Percentiles rank a stretch among this genome's conserved stretches.
These are phyloP conservation scores for Neolamprologus falcicula DNA, from an alignment of 2,113 vertebrate genomes.

Conservation along the genomic window DNA sequence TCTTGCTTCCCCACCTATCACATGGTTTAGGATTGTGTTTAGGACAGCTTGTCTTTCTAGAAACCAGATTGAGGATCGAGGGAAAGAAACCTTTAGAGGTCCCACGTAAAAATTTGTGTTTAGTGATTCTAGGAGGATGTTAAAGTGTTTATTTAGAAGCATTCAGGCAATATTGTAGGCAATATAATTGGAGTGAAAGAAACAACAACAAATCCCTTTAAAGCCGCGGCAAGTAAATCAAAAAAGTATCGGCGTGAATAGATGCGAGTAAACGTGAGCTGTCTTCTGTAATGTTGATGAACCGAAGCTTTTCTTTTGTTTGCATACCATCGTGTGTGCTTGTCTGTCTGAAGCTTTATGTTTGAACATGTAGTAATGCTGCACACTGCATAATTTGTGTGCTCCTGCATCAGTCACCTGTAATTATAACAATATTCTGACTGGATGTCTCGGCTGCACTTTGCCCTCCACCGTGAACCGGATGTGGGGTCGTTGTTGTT, in stretches of 20 bases:
- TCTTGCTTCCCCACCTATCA: not conserved
- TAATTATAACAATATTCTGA: constrained; percentile 20
- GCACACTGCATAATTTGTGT: not conserved
- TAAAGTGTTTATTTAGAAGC: not conserved
- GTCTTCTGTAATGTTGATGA: not conserved
- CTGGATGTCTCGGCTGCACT: constrained; percentile 8
- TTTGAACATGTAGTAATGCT: not conserved
- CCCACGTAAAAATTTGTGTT: not conserved
- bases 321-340: not conserved
- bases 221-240: not conserved
- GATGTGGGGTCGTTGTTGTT: constrained; percentile 47
- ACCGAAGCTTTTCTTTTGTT: not conserved
- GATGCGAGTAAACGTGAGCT: not conserved
- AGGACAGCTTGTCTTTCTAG: not conserved
- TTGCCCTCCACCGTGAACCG: constrained; percentile 16
- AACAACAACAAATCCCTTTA: not conserved
- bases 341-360: not conserved
- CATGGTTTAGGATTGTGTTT: not conserved
- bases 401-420: not conserved
- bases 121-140: not conserved
- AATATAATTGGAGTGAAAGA: not conserved
- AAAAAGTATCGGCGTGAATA: not conserved
- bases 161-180: not conserved
- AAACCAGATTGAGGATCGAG: not conserved
- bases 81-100: not conserved